These are phyloP conservation scores for Glaucopsyche alexis DNA, from an alignment of 2,888 invertebrate genomes.

Conservation along the genomic window DNA sequence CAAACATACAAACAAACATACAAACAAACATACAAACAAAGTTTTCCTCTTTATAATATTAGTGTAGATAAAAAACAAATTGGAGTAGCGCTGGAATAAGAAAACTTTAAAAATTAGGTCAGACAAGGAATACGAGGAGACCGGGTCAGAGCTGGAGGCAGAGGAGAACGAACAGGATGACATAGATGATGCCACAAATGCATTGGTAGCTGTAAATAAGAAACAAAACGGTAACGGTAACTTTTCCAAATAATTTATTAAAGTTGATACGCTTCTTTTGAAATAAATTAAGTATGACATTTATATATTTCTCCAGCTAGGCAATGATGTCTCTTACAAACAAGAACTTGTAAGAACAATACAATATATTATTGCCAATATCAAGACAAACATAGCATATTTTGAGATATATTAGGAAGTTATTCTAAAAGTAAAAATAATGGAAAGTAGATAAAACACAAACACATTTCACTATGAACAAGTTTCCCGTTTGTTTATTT, in stretches of 20 bases:
- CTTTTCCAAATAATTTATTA: slow-evolving; percentile 14
- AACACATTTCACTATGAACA: background rate
- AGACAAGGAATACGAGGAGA: slow-evolving; percentile 83
- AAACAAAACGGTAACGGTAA: slow-evolving; percentile 62
- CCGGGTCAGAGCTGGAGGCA: slow-evolving; percentile 85
- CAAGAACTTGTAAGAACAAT: too few relatives aligned
- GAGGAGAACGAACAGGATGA: slow-evolving; percentile 85
- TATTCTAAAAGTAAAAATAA: background rate
- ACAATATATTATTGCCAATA: too few relatives aligned
- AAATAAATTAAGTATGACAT: background rate
- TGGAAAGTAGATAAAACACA: background rate
- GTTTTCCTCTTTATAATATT: too few relatives aligned
- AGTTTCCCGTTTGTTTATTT: background rate
- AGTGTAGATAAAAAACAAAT: too few relatives aligned
- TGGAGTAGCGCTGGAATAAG: background rate
- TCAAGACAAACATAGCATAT: background rate
- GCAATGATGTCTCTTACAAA: too few relatives aligned
- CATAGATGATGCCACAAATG: slow-evolving; percentile 75
- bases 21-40: too few relatives aligned
- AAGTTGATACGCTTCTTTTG: background rate
- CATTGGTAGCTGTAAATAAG: slow-evolving; percentile 57
- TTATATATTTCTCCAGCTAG: too few relatives aligned
- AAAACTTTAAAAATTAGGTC: slow-evolving; percentile 69
- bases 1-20: too few relatives aligned
- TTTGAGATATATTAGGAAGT: too few relatives aligned